These are phyloP conservation scores for Siniperca undulata DNA, from an alignment of 2,797 vertebrate genomes.

Conservation along the genomic window DNA sequence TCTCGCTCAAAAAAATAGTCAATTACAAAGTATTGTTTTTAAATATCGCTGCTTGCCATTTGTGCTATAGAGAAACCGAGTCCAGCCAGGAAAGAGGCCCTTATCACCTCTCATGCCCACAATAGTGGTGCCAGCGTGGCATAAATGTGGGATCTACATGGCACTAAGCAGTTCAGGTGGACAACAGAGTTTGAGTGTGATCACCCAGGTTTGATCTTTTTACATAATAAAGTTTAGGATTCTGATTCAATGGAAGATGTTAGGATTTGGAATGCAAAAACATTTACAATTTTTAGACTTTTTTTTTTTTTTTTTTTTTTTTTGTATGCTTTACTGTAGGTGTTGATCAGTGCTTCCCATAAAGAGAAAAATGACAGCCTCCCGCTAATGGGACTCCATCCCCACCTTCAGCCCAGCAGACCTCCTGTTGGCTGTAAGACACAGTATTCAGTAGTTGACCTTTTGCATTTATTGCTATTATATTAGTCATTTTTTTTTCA, in stretches of 20 bases:
- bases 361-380: conserved; percentile 88
- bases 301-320: neutral
- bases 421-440: conserved; percentile 84
- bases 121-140: conserved; percentile 83
- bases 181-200: conserved; percentile 81
- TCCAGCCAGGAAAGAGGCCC: conserved; percentile 84
- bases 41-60: neutral
- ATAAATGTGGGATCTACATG: conserved; percentile 87
- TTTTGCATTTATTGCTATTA: neutral
- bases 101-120: conserved; percentile 87
- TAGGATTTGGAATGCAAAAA: neutral
- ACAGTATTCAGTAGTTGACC: neutral
- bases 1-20: neutral
- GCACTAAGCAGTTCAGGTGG: conserved; percentile 87
- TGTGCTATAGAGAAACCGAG: conserved; percentile 80
- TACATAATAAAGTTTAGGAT: neutral
- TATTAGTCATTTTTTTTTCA: neutral
- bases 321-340: conserved; percentile 72
- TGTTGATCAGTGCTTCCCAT: conserved; percentile 85
- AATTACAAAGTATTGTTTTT: neutral
- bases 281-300: neutral
- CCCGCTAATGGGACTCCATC: conserved; percentile 83
- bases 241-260: neutral
- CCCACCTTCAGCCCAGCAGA: conserved; percentile 81
- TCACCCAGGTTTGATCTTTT: conserved; percentile 82